phyloP scores from a whole-genome alignment of 2,888 invertebrate species.

The Acronicta aceris region DNA sequence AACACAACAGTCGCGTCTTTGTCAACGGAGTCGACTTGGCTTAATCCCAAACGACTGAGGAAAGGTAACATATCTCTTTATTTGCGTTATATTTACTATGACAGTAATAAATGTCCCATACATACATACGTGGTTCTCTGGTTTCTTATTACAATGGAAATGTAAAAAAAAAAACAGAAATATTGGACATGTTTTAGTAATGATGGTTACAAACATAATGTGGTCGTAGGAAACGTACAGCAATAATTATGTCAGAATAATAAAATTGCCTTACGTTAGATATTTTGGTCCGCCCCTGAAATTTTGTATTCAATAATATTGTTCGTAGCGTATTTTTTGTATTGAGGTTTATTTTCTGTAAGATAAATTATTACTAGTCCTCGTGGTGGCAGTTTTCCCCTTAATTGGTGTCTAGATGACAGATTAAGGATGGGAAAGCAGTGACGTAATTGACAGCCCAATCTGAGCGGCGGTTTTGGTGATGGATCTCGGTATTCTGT shows the following conservation, averaged over 20 bases:
- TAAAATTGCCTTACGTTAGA: slow-evolving; percentile 26
- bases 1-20: slow-evolving; percentile 72
- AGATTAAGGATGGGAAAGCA: slow-evolving; percentile 81
- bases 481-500: slow-evolving; percentile 70
- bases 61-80: slow-evolving; percentile 81
- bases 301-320: slow-evolving; percentile 47
- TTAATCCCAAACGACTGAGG: slow-evolving; percentile 79
- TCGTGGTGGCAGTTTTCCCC: slow-evolving; percentile 76
- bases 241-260: slow-evolving; percentile 27
- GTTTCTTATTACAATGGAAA: slow-evolving; percentile 58
- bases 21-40: slow-evolving; percentile 79
- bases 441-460: slow-evolving; percentile 87
- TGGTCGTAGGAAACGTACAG: slow-evolving; percentile 19
- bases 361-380: slow-evolving; percentile 79
- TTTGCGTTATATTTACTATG: slow-evolving; percentile 77
- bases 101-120: slow-evolving; percentile 73
- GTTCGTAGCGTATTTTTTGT: slow-evolving; percentile 28
- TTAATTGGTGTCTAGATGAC: slow-evolving; percentile 88
- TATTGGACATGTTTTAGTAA: slow-evolving; percentile 47
- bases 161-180: slow-evolving; percentile 49
- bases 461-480: slow-evolving; percentile 78
- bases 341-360: slow-evolving; percentile 64
- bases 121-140: slow-evolving; percentile 48
- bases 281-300: slow-evolving; percentile 25
- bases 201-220: slow-evolving; percentile 22